phyloP scores from a whole-genome alignment of 2,888 invertebrate species.

The Melieria omissa region DNA sequence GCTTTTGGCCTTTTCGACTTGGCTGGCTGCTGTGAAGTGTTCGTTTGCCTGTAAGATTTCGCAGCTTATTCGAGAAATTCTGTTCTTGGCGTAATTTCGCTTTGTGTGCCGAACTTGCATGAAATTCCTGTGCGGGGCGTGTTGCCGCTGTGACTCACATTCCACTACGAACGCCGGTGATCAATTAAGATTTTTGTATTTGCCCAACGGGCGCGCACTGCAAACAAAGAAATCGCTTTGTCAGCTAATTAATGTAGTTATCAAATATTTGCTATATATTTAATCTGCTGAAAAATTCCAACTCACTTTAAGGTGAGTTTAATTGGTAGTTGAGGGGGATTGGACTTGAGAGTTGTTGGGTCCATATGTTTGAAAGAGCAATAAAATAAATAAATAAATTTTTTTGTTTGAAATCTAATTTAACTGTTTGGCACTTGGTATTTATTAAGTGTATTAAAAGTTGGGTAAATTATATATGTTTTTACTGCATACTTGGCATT shows the following conservation, averaged over 20 bases:
- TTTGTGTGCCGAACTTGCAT: neutral
- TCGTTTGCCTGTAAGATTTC: slow-evolving; percentile 6
- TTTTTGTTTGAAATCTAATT: no score
- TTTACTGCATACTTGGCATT: no score
- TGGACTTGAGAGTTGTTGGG: no score
- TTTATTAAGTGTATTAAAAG: no score
- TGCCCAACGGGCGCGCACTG: neutral
- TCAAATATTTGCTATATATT: slow-evolving; percentile 18
- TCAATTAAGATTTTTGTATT: slow-evolving; percentile 20
- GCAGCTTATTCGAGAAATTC: slow-evolving; percentile 11
- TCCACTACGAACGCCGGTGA: slow-evolving; percentile 1
- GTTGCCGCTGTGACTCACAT: slow-evolving; percentile 15
- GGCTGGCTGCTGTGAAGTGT: neutral
- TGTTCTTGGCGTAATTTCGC: slow-evolving; percentile 18
- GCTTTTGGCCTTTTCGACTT: slow-evolving; percentile 6
- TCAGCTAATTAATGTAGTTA: slow-evolving; percentile 22
- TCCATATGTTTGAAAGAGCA: no score
- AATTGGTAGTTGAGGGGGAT: no score
- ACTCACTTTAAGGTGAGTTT: no score
- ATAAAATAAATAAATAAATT: no score
- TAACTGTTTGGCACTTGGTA: no score
- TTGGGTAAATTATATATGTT: no score
- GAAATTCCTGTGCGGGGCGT: no score
- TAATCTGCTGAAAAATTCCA: slow-evolving; percentile 10
- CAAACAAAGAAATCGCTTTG: slow-evolving; percentile 15